Base-by-base conservation (phyloP, 2,113 vertebrate species). In the Ibidorhyncha struthersii region DNA sequence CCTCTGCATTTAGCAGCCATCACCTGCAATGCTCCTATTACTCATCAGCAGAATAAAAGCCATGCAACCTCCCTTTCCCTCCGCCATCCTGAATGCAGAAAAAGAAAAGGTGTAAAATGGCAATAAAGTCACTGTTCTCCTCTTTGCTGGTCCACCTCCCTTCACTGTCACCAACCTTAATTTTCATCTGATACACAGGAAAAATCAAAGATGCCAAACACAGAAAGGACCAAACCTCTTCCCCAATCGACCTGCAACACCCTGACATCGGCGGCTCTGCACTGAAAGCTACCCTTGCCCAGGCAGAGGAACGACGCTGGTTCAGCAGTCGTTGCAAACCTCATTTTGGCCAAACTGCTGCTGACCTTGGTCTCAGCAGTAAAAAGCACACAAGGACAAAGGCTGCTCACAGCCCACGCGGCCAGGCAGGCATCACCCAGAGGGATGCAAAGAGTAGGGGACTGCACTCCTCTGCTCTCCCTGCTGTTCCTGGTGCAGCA, bases 221-320 rank as follows among this genome's bases (percentile, higher is more conserved):
- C 21, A 73, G 41, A 53, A 80, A 41, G 30, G 53, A 25, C 22
- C n/a, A 61, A 34, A 61, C 45, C 21, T 32, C 72, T 43, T 40
- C 25, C 30, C 30, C 49, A 49, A 11, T 11, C 53, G 36, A 41
- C 21, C 14, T 32, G 34, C 36, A 52, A 82, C 0, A 2, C 15
- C 32, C n/a, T 20, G 59, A 55, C 3, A 0, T 36, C 11, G 0
- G 58, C 19, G 20, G 36, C 20, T 56, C 10, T 70, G 49, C 27
- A 8, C 38, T 15, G 27, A 40, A 41, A 85, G 29, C 14, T n/a
- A 63, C 23, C 14, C 50, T 41, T 49, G n/a, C 18, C 36, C 40
- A 14, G 50, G 26, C 34, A 66, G 17, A 58, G 59, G 36, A 74
- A 67, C 0, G 0, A 29, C 1, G 0, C 63, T 78, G 23, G 25